Evolutionary conservation across 2,888 invertebrate species (phyloP).

Genomic region (Ichneumoninae sp.): DNA sequence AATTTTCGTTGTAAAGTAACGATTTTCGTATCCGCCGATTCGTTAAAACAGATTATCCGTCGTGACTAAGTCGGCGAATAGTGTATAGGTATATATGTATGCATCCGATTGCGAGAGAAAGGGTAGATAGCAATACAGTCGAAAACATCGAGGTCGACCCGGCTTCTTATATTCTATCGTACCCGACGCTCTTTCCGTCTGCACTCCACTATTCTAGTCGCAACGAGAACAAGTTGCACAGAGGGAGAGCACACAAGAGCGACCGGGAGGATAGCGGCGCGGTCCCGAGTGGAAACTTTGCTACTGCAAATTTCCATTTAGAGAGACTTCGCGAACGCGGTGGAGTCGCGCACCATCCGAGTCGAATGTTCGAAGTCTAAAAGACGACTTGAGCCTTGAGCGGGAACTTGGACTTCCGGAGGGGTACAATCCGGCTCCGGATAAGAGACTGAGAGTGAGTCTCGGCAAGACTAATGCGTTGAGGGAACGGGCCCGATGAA

Average conservation of each 20-base stretch:
- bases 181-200: constrained; percentile 33
- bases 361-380: constrained; percentile 50
- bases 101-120: not conserved
- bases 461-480: constrained; percentile 35
- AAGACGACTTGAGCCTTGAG: constrained; percentile 52
- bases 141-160: not conserved
- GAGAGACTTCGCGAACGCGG: constrained; percentile 70
- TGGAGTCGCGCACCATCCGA: constrained; percentile 18
- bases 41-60: constrained; percentile 13
- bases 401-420: constrained; percentile 48
- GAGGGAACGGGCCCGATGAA: constrained; percentile 36
- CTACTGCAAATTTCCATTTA: constrained; percentile 79
- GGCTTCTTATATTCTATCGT: constrained; percentile 22
- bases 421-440: constrained; percentile 23
- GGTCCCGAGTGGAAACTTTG: constrained; percentile 70
- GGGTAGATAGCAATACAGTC: not conserved
- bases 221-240: constrained; percentile 52
- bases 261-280: constrained; percentile 26
- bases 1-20: not conserved
- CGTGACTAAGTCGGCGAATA: not conserved
- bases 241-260: constrained; percentile 20
- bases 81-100: not conserved
- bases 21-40: constrained; percentile 1
- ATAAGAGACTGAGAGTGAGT: constrained; percentile 46
- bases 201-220: constrained; percentile 22